Percentiles rank a stretch among this genome's conserved stretches.
phyloP scores from a whole-genome alignment of 1,140 invertebrate genomes.

The Dolichoris vasculosae region DNA sequence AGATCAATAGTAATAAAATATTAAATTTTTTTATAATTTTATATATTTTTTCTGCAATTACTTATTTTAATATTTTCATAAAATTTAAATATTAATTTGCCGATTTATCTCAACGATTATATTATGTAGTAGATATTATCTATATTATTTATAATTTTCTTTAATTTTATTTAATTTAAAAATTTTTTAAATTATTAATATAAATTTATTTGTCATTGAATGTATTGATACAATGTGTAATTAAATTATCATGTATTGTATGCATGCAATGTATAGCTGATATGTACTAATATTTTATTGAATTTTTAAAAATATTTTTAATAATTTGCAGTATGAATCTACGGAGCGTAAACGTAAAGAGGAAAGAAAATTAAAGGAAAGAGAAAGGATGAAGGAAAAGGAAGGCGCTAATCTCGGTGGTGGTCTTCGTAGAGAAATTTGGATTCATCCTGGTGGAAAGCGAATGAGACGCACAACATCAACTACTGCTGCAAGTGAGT shows the following conservation, averaged over 20 bases:
- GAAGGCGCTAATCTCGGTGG: constrained; percentile 72
- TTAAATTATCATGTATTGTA: constrained; percentile 42
- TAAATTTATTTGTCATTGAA: neutral
- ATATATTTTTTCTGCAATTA: neutral
- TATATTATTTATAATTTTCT: neutral
- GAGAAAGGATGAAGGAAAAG: constrained; percentile 78
- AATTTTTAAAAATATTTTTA: constrained; percentile 38
- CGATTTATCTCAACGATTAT: neutral
- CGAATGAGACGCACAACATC: constrained; percentile 81
- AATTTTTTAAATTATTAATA: neutral
- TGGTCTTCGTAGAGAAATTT: constrained; percentile 82
- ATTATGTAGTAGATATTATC: constrained; percentile 17
- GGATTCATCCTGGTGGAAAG: constrained; percentile 86
- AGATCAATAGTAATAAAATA: too few species aligned
- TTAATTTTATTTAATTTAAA: neutral
- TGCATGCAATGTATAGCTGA: constrained; percentile 50
- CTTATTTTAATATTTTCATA: neutral
- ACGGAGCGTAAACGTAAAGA: constrained; percentile 84
- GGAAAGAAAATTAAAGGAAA: constrained; percentile 76
- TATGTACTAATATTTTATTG: neutral
- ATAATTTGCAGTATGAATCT: constrained; percentile 81
- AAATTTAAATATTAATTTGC: too few species aligned
- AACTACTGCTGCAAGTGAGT: constrained; percentile 70
- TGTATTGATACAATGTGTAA: constrained; percentile 8
- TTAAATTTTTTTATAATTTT: too few species aligned